phyloP scores from a whole-genome alignment of 2,888 invertebrate genomes.

The Cactoblastis cactorum region DNA sequence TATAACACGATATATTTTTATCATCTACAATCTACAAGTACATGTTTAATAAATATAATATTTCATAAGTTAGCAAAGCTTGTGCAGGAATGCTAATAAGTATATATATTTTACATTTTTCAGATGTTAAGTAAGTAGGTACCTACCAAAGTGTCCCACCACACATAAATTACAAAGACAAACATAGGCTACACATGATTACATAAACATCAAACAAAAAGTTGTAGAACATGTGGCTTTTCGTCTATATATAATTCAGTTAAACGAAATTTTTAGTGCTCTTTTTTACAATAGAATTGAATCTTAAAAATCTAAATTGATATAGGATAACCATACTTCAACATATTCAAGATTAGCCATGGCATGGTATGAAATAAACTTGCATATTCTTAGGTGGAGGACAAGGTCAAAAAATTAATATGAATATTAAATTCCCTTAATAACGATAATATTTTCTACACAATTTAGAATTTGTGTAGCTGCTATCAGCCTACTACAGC shows the following conservation, averaged over 20 bases:
- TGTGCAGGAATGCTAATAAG: no score
- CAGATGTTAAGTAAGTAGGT: background rate
- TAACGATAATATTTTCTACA: slow-evolving; percentile 2
- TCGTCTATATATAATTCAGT: background rate
- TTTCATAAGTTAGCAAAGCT: no score
- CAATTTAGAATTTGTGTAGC: background rate
- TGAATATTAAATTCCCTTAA: slow-evolving; percentile 3
- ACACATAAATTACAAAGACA: slow-evolving; percentile 2
- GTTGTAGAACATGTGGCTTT: slow-evolving; percentile 1
- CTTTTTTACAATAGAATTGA: background rate
- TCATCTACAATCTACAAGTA: no score
- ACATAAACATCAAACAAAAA: slow-evolving; percentile 6
- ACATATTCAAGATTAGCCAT: background rate
- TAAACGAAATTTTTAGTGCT: no score
- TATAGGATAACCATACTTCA: background rate
- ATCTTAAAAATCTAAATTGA: background rate
- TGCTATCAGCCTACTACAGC: no score
- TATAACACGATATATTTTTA: no score
- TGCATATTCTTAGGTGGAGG: slow-evolving; percentile 1
- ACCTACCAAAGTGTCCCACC: background rate
- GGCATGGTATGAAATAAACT: no score
- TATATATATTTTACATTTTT: background rate
- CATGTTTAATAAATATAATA: no score
- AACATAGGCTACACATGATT: slow-evolving; percentile 1
- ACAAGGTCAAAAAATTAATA: slow-evolving; percentile 6